Evolutionary conservation across 2,797 vertebrate species (phyloP).

Genomic region (Benthosema pterotum): DNA sequence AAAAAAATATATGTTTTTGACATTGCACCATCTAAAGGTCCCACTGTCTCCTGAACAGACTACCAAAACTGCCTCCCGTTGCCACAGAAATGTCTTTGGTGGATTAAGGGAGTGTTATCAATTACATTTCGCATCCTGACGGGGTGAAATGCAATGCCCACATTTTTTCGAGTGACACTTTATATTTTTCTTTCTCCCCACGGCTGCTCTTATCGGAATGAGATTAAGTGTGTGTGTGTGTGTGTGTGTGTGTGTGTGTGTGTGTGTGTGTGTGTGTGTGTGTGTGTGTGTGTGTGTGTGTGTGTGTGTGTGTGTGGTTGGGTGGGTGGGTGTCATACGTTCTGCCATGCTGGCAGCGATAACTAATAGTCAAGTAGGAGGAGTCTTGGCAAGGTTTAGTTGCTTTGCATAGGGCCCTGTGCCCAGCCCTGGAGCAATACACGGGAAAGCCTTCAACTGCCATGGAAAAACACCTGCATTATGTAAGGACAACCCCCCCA

Average conservation of each 20-base stretch:
- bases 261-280: not conserved
- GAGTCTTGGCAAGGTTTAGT: slow-evolving; percentile 63
- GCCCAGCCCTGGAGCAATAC: slow-evolving; percentile 75
- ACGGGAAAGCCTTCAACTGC: slow-evolving; percentile 78
- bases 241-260: not conserved
- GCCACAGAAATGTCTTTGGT: not conserved
- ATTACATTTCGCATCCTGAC: not conserved
- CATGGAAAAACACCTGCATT: slow-evolving; percentile 86
- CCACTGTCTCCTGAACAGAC: not conserved
- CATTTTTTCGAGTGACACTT: not conserved
- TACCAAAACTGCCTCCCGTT: not conserved
- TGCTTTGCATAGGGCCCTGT: slow-evolving; percentile 82
- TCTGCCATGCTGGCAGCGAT: slow-evolving; percentile 13
- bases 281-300: slow-evolving; percentile 1
- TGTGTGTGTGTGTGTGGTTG: slow-evolving; percentile 14
- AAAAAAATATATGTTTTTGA: not conserved
- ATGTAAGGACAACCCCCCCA: slow-evolving; percentile 69
- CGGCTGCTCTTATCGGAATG: not conserved
- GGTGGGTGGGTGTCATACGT: slow-evolving; percentile 5
- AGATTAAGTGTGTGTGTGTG: not conserved
- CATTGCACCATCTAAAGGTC: not conserved
- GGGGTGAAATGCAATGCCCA: not conserved
- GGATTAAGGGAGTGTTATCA: not conserved
- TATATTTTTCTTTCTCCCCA: not conserved
- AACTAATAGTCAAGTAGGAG: slow-evolving; percentile 53